Evolutionary conservation across 2,888 invertebrate genomes (phyloP), one percentile per base, ranked within the genome.

Genomic region (Drosophila aldrichi): DNA sequence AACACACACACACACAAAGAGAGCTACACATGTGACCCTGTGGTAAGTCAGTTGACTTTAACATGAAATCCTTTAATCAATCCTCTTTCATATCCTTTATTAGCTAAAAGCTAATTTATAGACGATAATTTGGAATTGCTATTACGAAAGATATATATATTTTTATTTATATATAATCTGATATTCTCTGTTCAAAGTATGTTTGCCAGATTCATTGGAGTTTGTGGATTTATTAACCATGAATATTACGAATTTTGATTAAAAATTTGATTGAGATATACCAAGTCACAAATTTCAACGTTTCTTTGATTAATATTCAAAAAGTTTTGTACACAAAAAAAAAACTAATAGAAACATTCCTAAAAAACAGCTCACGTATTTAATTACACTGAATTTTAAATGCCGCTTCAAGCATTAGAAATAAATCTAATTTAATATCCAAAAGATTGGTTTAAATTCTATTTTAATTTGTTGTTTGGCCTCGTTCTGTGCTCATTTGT

Each of bases 21-120:
- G 16, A 16, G 4, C 46, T 18, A 51, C 75, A 77, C 60, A 70
- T 77, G 78, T 60, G 74, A 12, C 64, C 64, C 25, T 32, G 12
- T 14, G 34, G 20, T 61, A 43, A 20, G 38, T 43, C 43, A 62
- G 61, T 70, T 62, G 75, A 70, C 57, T 51, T 65, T 46, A 72
- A 66, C 55, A 51, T 20, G 32, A 58, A 57, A 61, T 72, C 66
- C 66, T 58, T 72, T 61, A 38, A 32, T 20, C 32, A 12, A 43
- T 60, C 36, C 36, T 36, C 22, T 36, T 52, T 36, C 16, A 22
- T 36, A 36, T 16, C 22, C 36, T 36, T 22, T 52, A 22, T 36
- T 36, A 52, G 32, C 34, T 34, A 20, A 34, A 34, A 49, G 34
- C 49, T 20, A 34, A 34, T 49, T 54, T 38, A 38, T 25, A n/a